Conservation (phyloP, 2,113 vertebrate genomes). For the Pelecanoides urinatrix region DNA sequence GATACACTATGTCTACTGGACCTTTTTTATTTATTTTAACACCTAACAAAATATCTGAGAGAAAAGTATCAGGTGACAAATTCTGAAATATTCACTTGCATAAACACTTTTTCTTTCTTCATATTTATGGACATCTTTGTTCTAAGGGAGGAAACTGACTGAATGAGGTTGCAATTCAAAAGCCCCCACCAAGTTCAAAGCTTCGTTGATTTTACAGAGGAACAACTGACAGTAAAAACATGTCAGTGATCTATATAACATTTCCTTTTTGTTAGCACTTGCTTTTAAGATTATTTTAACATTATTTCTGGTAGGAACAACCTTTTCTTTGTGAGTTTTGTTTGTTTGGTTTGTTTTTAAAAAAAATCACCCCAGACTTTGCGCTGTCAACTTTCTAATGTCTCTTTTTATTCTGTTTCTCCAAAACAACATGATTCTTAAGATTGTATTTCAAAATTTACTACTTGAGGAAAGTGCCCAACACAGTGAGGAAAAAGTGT, state of each 20-base stretch:
- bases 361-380: not conserved
- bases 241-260: not conserved
- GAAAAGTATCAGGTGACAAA: not conserved
- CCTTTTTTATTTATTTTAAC: not conserved
- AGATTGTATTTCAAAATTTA: not conserved
- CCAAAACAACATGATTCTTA: not conserved
- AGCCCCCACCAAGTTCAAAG: not conserved
- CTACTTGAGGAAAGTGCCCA: not conserved
- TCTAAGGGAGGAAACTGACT: not conserved
- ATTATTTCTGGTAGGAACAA: not conserved
- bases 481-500: not conserved
- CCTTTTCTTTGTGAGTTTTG: not conserved
- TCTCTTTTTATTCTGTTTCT: not conserved
- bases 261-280: not conserved
- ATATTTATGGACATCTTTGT: not conserved
- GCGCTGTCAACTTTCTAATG: not conserved
- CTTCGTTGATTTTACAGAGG: not conserved
- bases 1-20: not conserved
- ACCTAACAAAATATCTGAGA: not conserved
- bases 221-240: not conserved
- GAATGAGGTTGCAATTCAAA: slow-evolving; percentile 4
- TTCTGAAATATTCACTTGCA: not conserved
- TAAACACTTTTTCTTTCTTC: not conserved
- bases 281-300: not conserved
- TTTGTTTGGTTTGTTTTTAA: not conserved